phyloP scores from a whole-genome alignment of 2,113 vertebrate species.

The Chamaetylas fuelleborni region DNA sequence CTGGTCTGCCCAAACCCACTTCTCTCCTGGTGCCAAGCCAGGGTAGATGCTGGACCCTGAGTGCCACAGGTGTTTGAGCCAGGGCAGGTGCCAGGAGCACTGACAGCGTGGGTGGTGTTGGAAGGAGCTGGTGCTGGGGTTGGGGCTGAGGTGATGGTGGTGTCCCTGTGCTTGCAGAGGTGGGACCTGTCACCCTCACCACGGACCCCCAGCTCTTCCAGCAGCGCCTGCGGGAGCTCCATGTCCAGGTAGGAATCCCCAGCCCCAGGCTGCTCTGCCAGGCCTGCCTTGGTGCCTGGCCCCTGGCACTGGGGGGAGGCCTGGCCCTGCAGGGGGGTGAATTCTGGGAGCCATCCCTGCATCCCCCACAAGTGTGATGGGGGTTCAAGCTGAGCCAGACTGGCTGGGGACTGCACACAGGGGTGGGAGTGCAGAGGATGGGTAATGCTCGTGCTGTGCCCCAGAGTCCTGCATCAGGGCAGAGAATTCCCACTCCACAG shows the following conservation, averaged over 20 bases:
- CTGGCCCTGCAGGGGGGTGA: rapidly evolving
- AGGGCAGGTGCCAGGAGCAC: rapidly evolving
- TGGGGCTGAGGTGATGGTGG: background rate
- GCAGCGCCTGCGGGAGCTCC: constrained; percentile 85
- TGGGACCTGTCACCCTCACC: constrained; percentile 89
- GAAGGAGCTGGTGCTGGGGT: background rate
- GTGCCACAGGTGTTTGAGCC: rapidly evolving
- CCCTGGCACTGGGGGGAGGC: background rate
- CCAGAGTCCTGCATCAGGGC: background rate
- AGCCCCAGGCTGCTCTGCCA: rapidly evolving
- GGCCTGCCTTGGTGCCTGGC: background rate
- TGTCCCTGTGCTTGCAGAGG: constrained; percentile 68
- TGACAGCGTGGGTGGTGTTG: rapidly evolving
- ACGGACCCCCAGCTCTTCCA: constrained; percentile 86
- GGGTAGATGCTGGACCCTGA: background rate
- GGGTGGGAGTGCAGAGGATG: background rate
- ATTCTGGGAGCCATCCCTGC: background rate
- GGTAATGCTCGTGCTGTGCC: rapidly evolving
- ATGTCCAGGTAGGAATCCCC: constrained; percentile 82
- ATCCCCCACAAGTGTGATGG: background rate
- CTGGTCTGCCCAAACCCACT: background rate
- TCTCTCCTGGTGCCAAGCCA: background rate
- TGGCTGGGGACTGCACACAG: rapidly evolving
- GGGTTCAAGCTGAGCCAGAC: background rate
- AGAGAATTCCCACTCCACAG: background rate